Percentiles rank a stretch among this genome's conserved stretches.
Conservation (phyloP, 2,888 invertebrate genomes). For the Dryocosmus kuriphilus region DNA sequence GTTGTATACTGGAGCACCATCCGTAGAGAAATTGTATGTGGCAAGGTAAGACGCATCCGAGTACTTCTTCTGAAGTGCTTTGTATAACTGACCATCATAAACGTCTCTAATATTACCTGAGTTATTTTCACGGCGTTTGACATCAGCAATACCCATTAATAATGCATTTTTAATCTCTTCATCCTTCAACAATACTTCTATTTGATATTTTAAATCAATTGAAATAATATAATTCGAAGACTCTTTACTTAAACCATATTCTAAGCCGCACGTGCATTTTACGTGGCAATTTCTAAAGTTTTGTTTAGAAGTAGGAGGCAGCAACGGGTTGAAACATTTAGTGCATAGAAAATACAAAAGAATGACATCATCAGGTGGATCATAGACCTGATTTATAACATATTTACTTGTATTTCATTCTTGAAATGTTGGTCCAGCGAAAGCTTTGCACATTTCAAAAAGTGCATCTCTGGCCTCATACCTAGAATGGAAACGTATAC, state of each 20-base stretch:
- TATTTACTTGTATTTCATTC: conserved; percentile 19
- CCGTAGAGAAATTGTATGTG: conserved; percentile 27
- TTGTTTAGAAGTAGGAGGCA: conserved; percentile 26
- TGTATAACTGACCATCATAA: background rate
- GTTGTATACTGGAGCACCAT: conserved; percentile 37
- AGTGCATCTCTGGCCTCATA: conserved; percentile 22
- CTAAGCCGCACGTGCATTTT: conserved; percentile 3
- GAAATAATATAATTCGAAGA: conserved; percentile 25
- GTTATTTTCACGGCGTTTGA: conserved; percentile 3
- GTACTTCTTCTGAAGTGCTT: background rate
- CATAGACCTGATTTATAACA: conserved; percentile 8
- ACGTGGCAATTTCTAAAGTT: conserved; percentile 32
- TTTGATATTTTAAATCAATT: conserved; percentile 34
- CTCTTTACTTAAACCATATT: conserved; percentile 36
- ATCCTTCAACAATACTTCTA: background rate
- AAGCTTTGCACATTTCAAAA: conserved; percentile 12
- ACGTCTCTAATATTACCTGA: conserved; percentile 18
- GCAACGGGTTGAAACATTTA: conserved; percentile 19
- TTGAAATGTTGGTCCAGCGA: conserved; percentile 5
- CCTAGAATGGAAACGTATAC: conserved; percentile 2
- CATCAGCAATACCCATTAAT: conserved; percentile 4
- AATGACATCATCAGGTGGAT: conserved; percentile 41
- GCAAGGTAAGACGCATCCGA: background rate
- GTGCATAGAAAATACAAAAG: conserved; percentile 27
- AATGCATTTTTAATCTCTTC: conserved; percentile 33